Percentiles rank a stretch among this genome's conserved stretches.
Conservation (phyloP, 2,888 invertebrate species). For the Spodoptera exigua region DNA sequence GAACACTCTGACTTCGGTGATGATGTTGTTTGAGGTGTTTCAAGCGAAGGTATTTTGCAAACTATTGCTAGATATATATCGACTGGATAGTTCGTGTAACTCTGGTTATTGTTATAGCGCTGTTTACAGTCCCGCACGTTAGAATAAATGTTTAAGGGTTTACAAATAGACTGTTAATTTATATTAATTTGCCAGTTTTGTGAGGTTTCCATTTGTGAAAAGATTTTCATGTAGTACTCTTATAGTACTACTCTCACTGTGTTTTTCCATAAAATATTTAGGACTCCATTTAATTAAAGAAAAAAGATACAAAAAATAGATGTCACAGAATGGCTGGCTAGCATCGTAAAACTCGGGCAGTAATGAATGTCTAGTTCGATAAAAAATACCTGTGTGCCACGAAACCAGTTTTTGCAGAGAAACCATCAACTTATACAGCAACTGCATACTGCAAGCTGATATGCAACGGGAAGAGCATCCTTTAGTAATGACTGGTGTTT, state of each 20-base stretch:
- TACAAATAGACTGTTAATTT: too few relatives aligned
- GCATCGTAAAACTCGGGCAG: neutral
- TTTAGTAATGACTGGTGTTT: conserved; percentile 51
- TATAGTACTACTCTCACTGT: too few relatives aligned
- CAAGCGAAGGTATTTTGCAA: neutral
- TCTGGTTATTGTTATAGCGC: too few relatives aligned
- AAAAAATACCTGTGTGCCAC: neutral
- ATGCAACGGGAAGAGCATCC: conserved; percentile 16
- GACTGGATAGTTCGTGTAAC: too few relatives aligned
- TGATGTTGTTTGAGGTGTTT: conserved; percentile 38
- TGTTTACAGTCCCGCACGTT: too few relatives aligned
- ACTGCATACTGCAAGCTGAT: conserved; percentile 2
- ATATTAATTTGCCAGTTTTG: too few relatives aligned
- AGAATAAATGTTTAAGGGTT: too few relatives aligned
- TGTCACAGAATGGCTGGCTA: neutral
- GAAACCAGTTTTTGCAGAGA: conserved; percentile 12
- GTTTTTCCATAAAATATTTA: too few relatives aligned
- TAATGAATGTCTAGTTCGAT: neutral
- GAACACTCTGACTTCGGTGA: conserved; percentile 46
- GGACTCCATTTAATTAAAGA: neutral
- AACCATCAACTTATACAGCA: neutral
- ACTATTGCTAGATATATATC: too few relatives aligned
- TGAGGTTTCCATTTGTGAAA: too few relatives aligned
- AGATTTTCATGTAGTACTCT: too few relatives aligned
- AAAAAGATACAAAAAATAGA: neutral